Conservation (phyloP, 2,113 vertebrate species). For the Corythaeola cristata region DNA sequence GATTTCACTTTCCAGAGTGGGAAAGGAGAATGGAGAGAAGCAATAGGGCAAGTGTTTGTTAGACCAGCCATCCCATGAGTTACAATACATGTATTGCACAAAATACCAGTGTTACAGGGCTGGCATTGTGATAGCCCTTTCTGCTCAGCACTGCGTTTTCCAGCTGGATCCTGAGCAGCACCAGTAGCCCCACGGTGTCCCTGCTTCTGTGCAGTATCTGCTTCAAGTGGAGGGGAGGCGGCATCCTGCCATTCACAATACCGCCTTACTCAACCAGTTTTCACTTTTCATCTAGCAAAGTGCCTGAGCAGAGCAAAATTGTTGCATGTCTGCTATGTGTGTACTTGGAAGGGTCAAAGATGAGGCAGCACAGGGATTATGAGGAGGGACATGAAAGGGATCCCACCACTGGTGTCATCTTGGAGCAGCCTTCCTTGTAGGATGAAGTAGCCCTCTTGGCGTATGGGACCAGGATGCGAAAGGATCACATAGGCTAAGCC, state of each 20-base stretch:
- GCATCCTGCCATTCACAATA: neutral
- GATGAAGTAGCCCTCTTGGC: neutral
- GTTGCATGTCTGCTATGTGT: neutral
- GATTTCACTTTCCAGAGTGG: neutral
- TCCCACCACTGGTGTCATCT: neutral
- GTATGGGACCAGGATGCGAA: neutral
- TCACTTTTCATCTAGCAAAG: neutral
- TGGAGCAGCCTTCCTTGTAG: neutral
- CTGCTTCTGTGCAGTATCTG: neutral
- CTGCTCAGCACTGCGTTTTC: neutral
- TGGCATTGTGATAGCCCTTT: neutral
- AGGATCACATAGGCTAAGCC: neutral
- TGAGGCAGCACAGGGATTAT: neutral
- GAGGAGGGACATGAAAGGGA: neutral
- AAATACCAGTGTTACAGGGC: neutral
- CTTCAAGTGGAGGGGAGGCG: neutral
- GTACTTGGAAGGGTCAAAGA: neutral
- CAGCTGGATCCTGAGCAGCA: neutral
- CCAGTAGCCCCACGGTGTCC: neutral
- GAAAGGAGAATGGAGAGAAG: neutral
- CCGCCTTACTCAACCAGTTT: neutral
- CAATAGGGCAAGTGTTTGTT: neutral
- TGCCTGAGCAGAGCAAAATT: neutral
- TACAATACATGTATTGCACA: neutral
- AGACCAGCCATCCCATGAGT: neutral